Evolutionary conservation across 2,888 invertebrate genomes (phyloP), one percentile per base, ranked within the genome.

Genomic region (Agonopterix subpropinquella): DNA sequence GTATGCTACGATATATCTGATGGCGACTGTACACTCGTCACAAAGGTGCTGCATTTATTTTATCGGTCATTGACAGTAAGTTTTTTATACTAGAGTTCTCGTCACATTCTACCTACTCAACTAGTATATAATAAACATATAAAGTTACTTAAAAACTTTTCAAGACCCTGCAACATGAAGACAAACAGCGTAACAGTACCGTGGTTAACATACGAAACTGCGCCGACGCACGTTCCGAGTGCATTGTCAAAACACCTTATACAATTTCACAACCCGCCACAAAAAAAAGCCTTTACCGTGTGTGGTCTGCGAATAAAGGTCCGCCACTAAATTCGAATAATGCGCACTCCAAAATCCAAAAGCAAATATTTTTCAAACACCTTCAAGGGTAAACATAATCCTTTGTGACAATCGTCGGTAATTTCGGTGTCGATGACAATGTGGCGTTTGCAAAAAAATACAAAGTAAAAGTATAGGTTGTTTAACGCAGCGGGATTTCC

Each of bases 301-400:
- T 82, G 83, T 82, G 82, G 82, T 82, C 76, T 61, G 75, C 75
- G 74, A 76, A 80, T 77, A 77, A 77, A 72, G 68, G 65, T 61
- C 57, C 62, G 61, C 69, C 65, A 69, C 72, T 73, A 77, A 76
- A 76, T 65, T 67, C 70, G 64, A 58, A 79, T 77, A 80, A 80
- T 70, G 68, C 67, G 70, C 80, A 84, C 86, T 87, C 77, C 67
- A 85, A 71, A 74, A 60, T 53, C 61, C 57, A 63, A 74, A 70
- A 80, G 80, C 81, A 87, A 87, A 87, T 84, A 86, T 87, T 86
- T 84, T 82, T 84, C 86, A 88, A 87, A 87, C 85, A 86, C 80
- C 77, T 80, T 65, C 65, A 62, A 70, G 64, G 62, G 73, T 67
- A 74, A 76, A 79, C 64, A 64, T 74, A 79, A 80, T 75, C 77